A percentile compares a stretch with the other conserved stretches of the same genome.
Conservation (phyloP, 2,113 vertebrate species). For the Prietella phreatophila region DNA sequence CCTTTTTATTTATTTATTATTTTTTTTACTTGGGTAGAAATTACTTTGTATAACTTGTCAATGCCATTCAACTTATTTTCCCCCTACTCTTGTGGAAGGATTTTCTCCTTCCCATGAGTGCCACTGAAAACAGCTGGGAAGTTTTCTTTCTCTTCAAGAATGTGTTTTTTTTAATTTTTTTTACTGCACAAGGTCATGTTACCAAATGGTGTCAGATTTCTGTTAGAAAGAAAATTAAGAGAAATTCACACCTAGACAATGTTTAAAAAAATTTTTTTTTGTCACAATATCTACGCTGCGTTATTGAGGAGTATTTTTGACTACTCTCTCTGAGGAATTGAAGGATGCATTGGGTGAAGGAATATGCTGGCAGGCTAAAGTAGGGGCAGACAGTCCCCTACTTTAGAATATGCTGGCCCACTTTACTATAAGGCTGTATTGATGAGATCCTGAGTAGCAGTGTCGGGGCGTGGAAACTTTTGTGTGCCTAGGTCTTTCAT, state of each 20-base stretch:
- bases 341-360: not conserved
- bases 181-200: not conserved
- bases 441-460: not conserved
- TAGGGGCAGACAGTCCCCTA: too few relatives aligned
- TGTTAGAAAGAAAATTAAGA: not conserved
- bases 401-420: too few relatives aligned
- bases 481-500: not conserved
- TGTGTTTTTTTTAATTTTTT: not conserved
- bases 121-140: not conserved
- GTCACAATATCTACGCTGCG: not conserved
- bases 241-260: not conserved
- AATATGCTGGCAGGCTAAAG: not conserved
- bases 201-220: not conserved
- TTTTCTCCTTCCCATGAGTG: not conserved
- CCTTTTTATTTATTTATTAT: too few relatives aligned
- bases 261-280: not conserved
- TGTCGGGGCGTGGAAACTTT: not conserved
- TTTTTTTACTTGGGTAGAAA: not conserved
- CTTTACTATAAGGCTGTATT: not conserved
- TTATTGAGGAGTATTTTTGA: constrained; percentile 17
- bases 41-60: not conserved
- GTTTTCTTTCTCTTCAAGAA: not conserved
- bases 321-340: not conserved
- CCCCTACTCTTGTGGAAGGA: not conserved
- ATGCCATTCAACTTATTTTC: not conserved